Percentiles rank a stretch among this genome's conserved stretches.
Evolutionary conservation across 2,113 vertebrate species (phyloP).

Genomic region (Caloenas nicobarica): DNA sequence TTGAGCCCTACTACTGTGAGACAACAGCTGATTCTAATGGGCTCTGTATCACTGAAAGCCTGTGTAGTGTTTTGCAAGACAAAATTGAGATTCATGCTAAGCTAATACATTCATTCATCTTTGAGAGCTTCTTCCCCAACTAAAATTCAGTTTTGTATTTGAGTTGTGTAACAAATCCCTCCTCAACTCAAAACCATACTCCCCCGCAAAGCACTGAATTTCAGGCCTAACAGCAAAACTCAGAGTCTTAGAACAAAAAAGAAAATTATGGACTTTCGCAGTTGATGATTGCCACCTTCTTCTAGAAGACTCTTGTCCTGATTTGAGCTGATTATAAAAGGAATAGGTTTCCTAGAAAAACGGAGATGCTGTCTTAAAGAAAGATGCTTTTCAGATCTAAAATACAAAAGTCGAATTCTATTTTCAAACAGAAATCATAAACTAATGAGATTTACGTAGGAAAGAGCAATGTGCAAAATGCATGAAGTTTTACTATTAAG

Average conservation of each 20-base stretch:
- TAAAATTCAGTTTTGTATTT: not conserved
- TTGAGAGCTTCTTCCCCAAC: not conserved
- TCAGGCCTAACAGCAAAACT: not conserved
- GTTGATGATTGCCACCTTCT: not conserved
- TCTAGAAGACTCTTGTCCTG: not conserved
- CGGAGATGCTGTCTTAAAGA: not conserved
- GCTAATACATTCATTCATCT: not conserved
- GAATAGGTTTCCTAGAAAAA: not conserved
- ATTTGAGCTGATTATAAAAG: not conserved
- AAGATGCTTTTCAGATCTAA: not conserved
- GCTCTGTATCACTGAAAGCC: not conserved
- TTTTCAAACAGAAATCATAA: not conserved
- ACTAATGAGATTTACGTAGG: not conserved
- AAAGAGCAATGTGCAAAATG: not conserved
- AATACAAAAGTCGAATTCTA: not conserved
- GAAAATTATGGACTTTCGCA: not conserved
- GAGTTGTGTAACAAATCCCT: not conserved
- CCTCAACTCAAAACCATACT: not conserved
- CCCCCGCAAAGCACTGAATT: not conserved
- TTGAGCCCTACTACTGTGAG: not conserved
- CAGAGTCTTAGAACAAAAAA: not conserved
- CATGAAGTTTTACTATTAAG: not conserved
- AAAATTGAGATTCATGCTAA: not conserved
- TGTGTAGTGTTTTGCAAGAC: not conserved
- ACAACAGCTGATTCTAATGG: not conserved